A percentile compares a stretch with the other conserved stretches of the same genome.
These are phyloP conservation scores for Vanessa tameamea DNA, from an alignment of 1,140 invertebrate genomes.

Conservation along the genomic window DNA sequence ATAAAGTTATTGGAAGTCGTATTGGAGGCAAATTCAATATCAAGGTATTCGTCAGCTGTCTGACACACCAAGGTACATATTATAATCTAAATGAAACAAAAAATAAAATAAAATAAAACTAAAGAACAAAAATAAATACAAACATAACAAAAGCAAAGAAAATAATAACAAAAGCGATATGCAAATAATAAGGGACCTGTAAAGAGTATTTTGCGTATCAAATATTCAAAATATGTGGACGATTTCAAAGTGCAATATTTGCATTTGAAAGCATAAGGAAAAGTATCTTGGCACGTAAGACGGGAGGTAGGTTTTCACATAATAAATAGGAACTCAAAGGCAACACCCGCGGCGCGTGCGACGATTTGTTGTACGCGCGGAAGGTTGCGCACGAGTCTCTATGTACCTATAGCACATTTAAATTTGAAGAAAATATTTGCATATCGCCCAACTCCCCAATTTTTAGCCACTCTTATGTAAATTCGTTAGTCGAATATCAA, in stretches of 20 bases:
- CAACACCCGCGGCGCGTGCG: slow-evolving; percentile 69
- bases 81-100: slow-evolving; percentile 63
- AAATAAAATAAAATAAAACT: slow-evolving; percentile 72
- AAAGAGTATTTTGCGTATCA: slow-evolving; percentile 29
- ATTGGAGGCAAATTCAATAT: slow-evolving; percentile 68
- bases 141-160: slow-evolving; percentile 74
- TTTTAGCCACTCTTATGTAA: slow-evolving; percentile 72
- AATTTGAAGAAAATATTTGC: slow-evolving; percentile 78
- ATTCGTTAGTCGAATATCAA: slow-evolving; percentile 64
- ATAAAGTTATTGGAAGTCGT: slow-evolving; percentile 75
- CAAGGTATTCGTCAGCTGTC: slow-evolving; percentile 45
- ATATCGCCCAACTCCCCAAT: slow-evolving; percentile 77
- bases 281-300: slow-evolving; percentile 59
- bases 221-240: slow-evolving; percentile 33
- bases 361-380: slow-evolving; percentile 38
- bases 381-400: slow-evolving; percentile 48
- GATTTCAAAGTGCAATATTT: slow-evolving; percentile 54
- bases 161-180: slow-evolving; percentile 72
- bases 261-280: slow-evolving; percentile 64
- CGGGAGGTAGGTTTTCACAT: slow-evolving; percentile 59
- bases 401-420: slow-evolving; percentile 52
- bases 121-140: slow-evolving; percentile 79
- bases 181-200: slow-evolving; percentile 60
- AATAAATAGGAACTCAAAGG: slow-evolving; percentile 61
- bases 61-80: slow-evolving; percentile 52